Percentiles rank a stretch among this genome's conserved stretches.
phyloP scores from a whole-genome alignment of 2,888 invertebrate species.

The Caenorhabditis imperialis region DNA sequence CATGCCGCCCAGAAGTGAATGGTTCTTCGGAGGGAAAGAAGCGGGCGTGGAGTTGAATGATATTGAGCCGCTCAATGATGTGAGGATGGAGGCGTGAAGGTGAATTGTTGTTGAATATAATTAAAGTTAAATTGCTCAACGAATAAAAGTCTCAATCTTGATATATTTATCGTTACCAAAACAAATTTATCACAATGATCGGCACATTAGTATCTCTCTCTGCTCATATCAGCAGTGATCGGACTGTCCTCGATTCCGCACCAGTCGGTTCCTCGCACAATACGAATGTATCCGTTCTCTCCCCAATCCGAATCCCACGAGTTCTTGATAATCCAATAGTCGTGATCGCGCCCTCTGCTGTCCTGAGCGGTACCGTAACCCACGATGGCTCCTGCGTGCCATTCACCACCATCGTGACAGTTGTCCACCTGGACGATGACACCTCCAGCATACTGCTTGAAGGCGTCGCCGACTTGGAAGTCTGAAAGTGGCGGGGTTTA shows the following conservation, averaged over 20 bases:
- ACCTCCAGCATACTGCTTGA: slow-evolving; percentile 20
- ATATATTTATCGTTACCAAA: no score
- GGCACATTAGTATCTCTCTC: no score
- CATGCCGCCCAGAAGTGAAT: slow-evolving; percentile 64
- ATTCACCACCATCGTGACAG: slow-evolving; percentile 3
- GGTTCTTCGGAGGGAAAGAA: slow-evolving; percentile 52
- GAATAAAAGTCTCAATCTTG: slow-evolving; percentile 1
- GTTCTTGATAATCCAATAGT: slow-evolving; percentile 46
- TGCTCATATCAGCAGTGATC: slow-evolving; percentile 18
- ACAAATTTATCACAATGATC: no score
- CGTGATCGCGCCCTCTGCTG: slow-evolving; percentile 5
- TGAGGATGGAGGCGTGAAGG: slow-evolving; percentile 6
- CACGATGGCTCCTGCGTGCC: slow-evolving; percentile 33
- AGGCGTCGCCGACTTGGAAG: slow-evolving; percentile 30
- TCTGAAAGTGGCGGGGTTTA: slow-evolving; percentile 8
- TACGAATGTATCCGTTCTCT: slow-evolving; percentile 28
- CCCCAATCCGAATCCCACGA: slow-evolving; percentile 48
- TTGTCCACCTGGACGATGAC: slow-evolving; percentile 24
- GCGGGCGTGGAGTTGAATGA: slow-evolving; percentile 1
- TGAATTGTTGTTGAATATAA: background rate
- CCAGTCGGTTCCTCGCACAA: slow-evolving; percentile 24
- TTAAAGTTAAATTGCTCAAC: no score
- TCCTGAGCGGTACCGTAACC: slow-evolving; percentile 10
- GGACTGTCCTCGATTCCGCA: slow-evolving; percentile 33
- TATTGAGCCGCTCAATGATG: slow-evolving; percentile 11